Evolutionary conservation across 2,888 invertebrate species (phyloP), one percentile per base, ranked within the genome.

Genomic region (Linnaemya vulpina): DNA sequence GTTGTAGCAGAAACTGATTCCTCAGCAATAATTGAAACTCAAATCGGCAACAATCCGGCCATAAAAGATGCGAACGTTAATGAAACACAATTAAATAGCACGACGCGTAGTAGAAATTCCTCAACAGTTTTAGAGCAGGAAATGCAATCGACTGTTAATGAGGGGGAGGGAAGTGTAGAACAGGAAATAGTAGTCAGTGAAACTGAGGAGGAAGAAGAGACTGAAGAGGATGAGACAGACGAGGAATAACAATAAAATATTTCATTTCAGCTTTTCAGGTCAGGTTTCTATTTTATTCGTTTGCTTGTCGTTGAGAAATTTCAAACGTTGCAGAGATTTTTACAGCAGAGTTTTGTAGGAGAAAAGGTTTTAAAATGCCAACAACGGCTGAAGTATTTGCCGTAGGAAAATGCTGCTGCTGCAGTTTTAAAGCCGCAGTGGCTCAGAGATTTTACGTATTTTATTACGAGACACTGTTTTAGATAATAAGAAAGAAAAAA

Each of bases 221-320:
- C 70, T 13, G 85, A 79, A 35, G 82, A 87, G n/a, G 82, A 84
- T 22, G 81, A 76, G 46, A 74, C 74, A 9, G 83, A 83, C 13
- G 76, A 86, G 25, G 70, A 76, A 49, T 82, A 58, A 67, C 43
- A 7, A 17, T n/a, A 46, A 49, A 22, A 8, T 51, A 15, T 20
- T 25, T 7, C 1, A 5, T 11, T 15, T 17, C n/a, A n/a, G 17
- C 25, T 22, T 10, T n/a, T n/a, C n/a, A 20, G 22, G n/a, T n/a
- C n/a, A 1, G 3, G n/a, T 25, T 46, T 65, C 22, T 22, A 9
- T 15, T 13, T 13, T 63, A 30, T 30, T 30, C 5, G 5, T 30
- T 30, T 30, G 5, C 5, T 30, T 30, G n/a, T n/a, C 13, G 5
- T 11, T 49, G 17, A 5, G 49, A 0, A 13, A 4, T 17, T 3